phyloP scores from a whole-genome alignment of 64 coral and sea anemone genomes.

The Acropora tenuis region DNA sequence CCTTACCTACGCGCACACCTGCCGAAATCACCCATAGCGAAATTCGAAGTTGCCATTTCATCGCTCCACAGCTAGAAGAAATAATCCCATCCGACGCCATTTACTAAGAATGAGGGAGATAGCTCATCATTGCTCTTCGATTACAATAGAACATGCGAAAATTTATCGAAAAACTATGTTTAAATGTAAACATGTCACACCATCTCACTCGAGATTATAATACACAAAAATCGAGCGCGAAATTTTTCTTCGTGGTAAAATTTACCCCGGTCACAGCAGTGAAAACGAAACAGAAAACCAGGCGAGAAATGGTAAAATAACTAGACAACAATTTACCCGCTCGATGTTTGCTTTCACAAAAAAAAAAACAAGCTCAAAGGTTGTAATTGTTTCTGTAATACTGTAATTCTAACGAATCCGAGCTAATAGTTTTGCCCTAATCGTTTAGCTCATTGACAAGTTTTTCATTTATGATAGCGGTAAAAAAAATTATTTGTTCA shows the following conservation, averaged over 20 bases:
- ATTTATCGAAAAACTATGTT: constrained; percentile 2
- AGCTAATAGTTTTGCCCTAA: neutral
- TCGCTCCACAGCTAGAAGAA: neutral
- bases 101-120: neutral
- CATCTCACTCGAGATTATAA: neutral
- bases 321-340: neutral
- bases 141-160: neutral
- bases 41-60: constrained; percentile 35
- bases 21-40: constrained; percentile 5
- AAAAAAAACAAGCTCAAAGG: neutral
- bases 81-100: neutral
- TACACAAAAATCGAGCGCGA: neutral
- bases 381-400: constrained; percentile 9
- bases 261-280: too few relatives aligned
- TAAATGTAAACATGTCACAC: constrained; percentile 15
- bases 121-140: neutral
- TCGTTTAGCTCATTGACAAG: neutral
- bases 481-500: neutral
- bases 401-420: neutral
- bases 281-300: neutral
- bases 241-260: neutral
- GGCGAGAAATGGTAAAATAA: neutral
- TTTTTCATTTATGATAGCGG: neutral
- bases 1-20: constrained; percentile 13
- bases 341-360: neutral